Base-by-base conservation (phyloP, 2,113 vertebrate species). In the Daubentonia madagascariensis region DNA sequence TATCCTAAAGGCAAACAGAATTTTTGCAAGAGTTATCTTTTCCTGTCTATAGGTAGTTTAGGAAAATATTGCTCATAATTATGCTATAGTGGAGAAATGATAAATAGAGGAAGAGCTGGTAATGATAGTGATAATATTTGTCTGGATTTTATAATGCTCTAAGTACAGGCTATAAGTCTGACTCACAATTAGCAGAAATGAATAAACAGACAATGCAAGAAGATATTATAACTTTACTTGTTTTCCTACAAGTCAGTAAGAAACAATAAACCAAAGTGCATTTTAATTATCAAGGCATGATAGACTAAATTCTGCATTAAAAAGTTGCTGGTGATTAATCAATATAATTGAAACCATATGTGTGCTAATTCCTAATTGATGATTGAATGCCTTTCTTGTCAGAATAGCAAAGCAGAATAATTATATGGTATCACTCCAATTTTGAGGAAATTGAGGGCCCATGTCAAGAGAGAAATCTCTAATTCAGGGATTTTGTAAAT, bases 211-310 rank as follows among this genome's bases (percentile, higher is more conserved):
- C 37, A 94, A 50, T 59, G 10, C 17, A 95, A 86, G 57, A 76
- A 91, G 8, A 40, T 97, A 94, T 89, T 96, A 72, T 84, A 90
- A 92, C 63, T 95, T 96, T 67, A 96, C 45, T 93, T 92, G 84
- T 89, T 97, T 97, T 85, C 67, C n/a, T 63, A 94, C 50, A 70
- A 52, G 43, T 84, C 68, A 80, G n/a, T 94, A 83, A 91, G 43
- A 95, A 89, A 97, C 72, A 96, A 97, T 86, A 93, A 97, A 79
- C 80, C 63, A 92, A 92, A 95, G 79, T 72, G 70, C 17, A 94
- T 92, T 97, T 98, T 96, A 94, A 96, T 96, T 97, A 97, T 73
- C 61, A 90, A 95, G 79, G 57, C 88, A 96, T 85, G 87, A 90
- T 95, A 79, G 76, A 76, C 50, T 93, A 88, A 94, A 89, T 95